A percentile compares a stretch with the other conserved stretches of the same genome.
Evolutionary conservation across 2,113 vertebrate genomes (phyloP).

Genomic region (Haliaeetus leucogaster): DNA sequence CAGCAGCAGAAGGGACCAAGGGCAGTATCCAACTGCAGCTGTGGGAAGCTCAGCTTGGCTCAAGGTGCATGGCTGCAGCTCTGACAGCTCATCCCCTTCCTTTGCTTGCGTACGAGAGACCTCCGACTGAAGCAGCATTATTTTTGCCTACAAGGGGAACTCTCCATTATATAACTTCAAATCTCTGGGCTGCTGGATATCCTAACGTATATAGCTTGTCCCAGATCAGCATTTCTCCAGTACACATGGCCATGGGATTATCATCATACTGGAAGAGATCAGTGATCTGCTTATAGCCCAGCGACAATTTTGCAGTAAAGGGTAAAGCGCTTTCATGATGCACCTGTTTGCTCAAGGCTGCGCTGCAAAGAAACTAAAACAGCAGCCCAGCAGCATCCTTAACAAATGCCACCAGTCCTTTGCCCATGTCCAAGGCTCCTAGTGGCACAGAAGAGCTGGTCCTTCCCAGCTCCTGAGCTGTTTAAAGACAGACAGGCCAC

Average conservation of each 20-base stretch:
- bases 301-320: neutral
- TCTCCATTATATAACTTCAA: neutral
- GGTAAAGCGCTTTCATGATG: neutral
- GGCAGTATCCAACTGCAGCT: neutral
- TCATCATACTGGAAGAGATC: neutral
- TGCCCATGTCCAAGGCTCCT: neutral
- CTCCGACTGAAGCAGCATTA: neutral
- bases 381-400: neutral
- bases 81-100: neutral
- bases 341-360: neutral
- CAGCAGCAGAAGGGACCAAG: neutral
- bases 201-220: fast-evolving
- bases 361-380: neutral
- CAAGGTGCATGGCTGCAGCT: neutral
- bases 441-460: neutral
- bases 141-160: neutral
- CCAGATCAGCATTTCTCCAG: neutral
- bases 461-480: neutral
- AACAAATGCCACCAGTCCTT: neutral
- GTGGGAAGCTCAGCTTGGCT: neutral
- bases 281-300: neutral
- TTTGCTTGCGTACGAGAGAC: fast-evolving
- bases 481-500: neutral
- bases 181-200: neutral
- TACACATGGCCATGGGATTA: neutral